Conservation (phyloP, 2,113 vertebrate species). For the Uria aalge region DNA sequence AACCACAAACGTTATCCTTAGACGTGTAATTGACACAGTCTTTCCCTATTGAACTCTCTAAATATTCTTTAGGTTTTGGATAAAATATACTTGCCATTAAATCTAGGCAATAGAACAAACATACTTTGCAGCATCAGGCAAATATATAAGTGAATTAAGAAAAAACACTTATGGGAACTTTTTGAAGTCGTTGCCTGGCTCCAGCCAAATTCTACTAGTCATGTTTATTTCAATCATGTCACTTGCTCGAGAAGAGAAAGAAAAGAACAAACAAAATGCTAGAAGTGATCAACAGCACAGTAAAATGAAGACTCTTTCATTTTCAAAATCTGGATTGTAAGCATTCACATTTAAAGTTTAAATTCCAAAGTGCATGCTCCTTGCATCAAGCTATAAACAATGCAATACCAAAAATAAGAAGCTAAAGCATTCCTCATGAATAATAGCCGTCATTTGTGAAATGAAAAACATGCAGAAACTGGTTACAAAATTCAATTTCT, state of each 20-base stretch:
- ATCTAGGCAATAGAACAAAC: neutral
- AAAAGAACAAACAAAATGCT: neutral
- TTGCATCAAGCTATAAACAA: neutral
- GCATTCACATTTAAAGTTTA: neutral
- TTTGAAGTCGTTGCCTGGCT: neutral
- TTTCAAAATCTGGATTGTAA: neutral
- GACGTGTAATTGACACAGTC: neutral
- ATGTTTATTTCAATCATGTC: neutral
- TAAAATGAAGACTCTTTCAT: neutral
- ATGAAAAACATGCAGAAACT: neutral
- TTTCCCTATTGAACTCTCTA: neutral
- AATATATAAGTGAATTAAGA: neutral
- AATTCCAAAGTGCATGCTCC: neutral
- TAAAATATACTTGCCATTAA: neutral
- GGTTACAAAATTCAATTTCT: neutral
- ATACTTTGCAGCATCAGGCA: neutral
- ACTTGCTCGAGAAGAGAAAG: neutral
- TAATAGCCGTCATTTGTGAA: neutral
- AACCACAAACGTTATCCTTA: neutral
- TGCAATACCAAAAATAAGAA: neutral
- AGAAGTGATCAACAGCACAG: neutral
- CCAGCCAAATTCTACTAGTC: neutral
- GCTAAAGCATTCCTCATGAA: neutral
- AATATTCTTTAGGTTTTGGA: neutral
- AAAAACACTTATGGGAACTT: neutral